Base-by-base conservation (phyloP, 2,113 vertebrate species). In the Austrofundulus limnaeus region DNA sequence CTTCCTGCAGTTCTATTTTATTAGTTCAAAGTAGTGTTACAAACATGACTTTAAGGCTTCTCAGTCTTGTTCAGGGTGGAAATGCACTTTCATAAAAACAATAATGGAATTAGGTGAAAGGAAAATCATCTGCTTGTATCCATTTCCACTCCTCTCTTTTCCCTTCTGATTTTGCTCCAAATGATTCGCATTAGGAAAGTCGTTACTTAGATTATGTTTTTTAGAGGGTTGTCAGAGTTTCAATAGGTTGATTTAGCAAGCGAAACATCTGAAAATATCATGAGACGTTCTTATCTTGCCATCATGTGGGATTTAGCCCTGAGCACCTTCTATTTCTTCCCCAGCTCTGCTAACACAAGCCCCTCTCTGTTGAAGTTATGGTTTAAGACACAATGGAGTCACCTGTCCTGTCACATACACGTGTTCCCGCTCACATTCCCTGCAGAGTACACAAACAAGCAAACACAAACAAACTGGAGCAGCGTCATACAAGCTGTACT, bases 361-460 rank as follows among this genome's bases (percentile, higher is more conserved):
- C 43, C 16, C 28, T 82, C 68, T 48, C 50, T 38, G 66, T 21
- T 85, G 73, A 75, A 85, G 66, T 65, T 76, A 85, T 79, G 70
- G 38, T 52, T 49, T 24, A 48, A 82, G 84, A 88, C 85, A 87
- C 74, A 88, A 77, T 84, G 78, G 83, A 87, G 79, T 78, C 89
- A 88, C 79, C 79, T 85, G 81, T 85, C 81, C 72, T 81, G 77
- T 88, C 77, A 79, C 64, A 88, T 85, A 75, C 70, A 75, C 51
- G 74, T 72, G 73, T 67, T 72, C 53, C 45, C 49, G 58, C 43
- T 82, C 43, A 59, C 38, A 58, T 17, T 45, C 41, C 39, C 31
- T 17, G n/a, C 41, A 23, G 13, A 41, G 59, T 41, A 43, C 48
- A 39, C 19, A 68, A 11, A 28, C n/a, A 45, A 34, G 16, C 42